Conservation (phyloP, 2,797 vertebrate genomes). For the Hippoglossus hippoglossus region DNA sequence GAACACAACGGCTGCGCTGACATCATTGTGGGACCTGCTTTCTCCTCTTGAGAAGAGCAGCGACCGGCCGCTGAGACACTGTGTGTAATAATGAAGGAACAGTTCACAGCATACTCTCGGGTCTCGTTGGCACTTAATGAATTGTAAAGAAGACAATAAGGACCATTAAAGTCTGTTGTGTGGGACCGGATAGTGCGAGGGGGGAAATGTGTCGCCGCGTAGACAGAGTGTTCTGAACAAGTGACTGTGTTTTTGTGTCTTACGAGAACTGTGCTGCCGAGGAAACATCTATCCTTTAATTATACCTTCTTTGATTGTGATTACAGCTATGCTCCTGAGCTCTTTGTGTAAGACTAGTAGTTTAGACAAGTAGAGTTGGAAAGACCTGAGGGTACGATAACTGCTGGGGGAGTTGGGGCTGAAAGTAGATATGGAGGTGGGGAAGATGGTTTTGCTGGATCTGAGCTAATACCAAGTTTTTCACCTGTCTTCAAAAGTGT, state of each 20-base stretch:
- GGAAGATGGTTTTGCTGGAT: neutral
- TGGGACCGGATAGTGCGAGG: conserved; percentile 23
- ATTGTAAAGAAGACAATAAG: conserved; percentile 65
- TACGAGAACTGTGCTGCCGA: conserved; percentile 11
- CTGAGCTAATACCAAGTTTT: neutral
- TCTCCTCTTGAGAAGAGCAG: conserved; percentile 55
- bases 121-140: conserved; percentile 57
- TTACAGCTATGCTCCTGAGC: conserved; percentile 49
- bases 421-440: neutral
- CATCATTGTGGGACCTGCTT: conserved; percentile 64
- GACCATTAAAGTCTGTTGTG: conserved; percentile 43
- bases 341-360: conserved; percentile 42
- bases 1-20: conserved; percentile 56
- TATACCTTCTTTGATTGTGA: conserved; percentile 35
- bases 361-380: neutral
- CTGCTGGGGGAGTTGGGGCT: neutral
- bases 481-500: neutral
- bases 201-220: conserved; percentile 45
- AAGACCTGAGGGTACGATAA: neutral
- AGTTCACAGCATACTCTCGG: conserved; percentile 49
- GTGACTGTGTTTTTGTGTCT: conserved; percentile 5
- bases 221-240: conserved; percentile 27
- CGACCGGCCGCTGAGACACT: conserved; percentile 38
- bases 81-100: conserved; percentile 56
- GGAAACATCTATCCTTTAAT: conserved; percentile 39